Percentiles rank a stretch among this genome's conserved stretches.
Conservation (phyloP, 2,797 vertebrate species). For the Diceros bicornis region DNA sequence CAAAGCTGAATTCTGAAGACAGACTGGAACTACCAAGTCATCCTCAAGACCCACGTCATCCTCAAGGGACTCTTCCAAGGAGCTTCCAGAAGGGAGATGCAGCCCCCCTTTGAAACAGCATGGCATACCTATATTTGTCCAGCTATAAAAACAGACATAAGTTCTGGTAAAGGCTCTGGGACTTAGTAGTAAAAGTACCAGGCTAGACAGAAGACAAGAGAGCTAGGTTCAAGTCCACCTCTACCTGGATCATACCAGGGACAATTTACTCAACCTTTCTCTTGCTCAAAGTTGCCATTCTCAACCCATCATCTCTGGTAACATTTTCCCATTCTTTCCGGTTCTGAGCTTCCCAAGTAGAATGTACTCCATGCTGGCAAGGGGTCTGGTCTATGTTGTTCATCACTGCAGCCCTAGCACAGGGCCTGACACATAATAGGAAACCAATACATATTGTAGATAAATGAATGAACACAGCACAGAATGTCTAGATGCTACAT, state of each 20-base stretch:
- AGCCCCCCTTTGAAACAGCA: neutral
- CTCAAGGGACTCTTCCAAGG: slow-evolving; percentile 6
- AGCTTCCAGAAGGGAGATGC: neutral
- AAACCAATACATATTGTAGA: neutral
- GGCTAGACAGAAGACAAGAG: neutral
- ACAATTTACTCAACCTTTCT: neutral
- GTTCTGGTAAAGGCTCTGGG: neutral
- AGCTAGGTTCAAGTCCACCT: neutral
- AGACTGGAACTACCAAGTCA: neutral
- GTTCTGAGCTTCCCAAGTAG: neutral
- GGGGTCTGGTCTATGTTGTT: neutral
- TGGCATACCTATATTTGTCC: neutral
- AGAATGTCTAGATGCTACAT: neutral
- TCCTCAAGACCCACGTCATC: neutral
- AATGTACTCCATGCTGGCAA: neutral
- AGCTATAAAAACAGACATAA: neutral
- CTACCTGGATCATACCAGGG: neutral
- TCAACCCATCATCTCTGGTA: neutral
- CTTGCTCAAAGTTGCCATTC: neutral
- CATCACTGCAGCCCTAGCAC: neutral
- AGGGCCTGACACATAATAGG: neutral
- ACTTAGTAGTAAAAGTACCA: neutral
- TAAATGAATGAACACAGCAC: neutral
- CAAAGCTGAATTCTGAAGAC: slow-evolving; percentile 55
- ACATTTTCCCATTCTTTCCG: neutral